Evolutionary conservation across 2,888 invertebrate genomes (phyloP).

Genomic region (Drosophila colorata): DNA sequence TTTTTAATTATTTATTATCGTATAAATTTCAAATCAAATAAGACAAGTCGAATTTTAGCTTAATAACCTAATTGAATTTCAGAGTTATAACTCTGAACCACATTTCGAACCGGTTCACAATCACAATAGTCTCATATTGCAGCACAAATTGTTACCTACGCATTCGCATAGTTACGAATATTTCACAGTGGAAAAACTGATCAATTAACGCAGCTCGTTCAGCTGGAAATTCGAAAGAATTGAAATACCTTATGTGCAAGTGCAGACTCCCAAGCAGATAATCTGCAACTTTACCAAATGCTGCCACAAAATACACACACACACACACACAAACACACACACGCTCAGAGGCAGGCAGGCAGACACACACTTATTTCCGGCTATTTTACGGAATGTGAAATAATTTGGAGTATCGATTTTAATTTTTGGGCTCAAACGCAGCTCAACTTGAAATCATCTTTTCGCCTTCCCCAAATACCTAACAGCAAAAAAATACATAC

Average conservation of each 20-base stretch:
- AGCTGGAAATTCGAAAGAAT: constrained; percentile 29
- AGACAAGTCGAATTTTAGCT: no score
- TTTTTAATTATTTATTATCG: no score
- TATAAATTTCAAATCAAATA: no score
- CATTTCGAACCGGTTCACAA: background rate
- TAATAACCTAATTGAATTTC: no score
- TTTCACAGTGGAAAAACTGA: constrained; percentile 1
- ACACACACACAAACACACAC: background rate
- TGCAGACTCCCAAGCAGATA: constrained; percentile 8
- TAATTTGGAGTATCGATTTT: constrained; percentile 58
- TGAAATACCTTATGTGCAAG: constrained; percentile 23
- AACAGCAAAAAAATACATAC: background rate
- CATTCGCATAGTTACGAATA: background rate
- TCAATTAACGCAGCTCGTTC: constrained; percentile 27
- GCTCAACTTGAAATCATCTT: constrained; percentile 41
- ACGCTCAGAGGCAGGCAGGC: background rate
- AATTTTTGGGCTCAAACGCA: constrained; percentile 43
- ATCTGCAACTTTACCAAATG: constrained; percentile 15
- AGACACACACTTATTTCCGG: constrained; percentile 28
- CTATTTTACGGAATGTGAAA: constrained; percentile 46
- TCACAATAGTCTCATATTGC: background rate
- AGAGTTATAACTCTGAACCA: background rate
- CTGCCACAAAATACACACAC: background rate
- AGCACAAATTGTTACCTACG: no score
- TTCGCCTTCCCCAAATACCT: background rate